Conservation (phyloP, 2,888 invertebrate species). For the Euclidia mi region DNA sequence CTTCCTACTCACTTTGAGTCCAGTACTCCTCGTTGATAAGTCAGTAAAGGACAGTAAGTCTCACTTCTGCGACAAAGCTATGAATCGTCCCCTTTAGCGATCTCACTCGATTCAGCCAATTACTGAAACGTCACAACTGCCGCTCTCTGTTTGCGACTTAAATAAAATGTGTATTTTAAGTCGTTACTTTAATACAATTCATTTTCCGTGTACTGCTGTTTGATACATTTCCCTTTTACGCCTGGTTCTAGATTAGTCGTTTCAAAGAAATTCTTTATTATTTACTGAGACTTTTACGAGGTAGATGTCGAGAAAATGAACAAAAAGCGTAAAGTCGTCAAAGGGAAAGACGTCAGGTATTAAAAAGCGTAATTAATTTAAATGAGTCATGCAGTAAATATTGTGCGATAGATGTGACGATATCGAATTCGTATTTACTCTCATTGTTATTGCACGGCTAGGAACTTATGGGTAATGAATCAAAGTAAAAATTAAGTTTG, state of each 20-base stretch:
- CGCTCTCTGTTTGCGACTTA: slow-evolving; percentile 22
- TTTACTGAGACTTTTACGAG: slow-evolving; percentile 25
- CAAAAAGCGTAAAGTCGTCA: slow-evolving; percentile 34
- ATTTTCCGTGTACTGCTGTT: slow-evolving; percentile 34
- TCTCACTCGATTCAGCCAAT: slow-evolving; percentile 61
- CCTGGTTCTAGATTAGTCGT: slow-evolving; percentile 44
- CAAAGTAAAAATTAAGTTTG: slow-evolving; percentile 1
- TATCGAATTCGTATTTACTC: too few relatives aligned
- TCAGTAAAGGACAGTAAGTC: slow-evolving; percentile 71
- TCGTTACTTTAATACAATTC: slow-evolving; percentile 33
- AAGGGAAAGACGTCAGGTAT: slow-evolving; percentile 24
- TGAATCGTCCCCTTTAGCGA: slow-evolving; percentile 71
- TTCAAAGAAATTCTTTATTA: slow-evolving; percentile 45
- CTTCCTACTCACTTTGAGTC: slow-evolving; percentile 60
- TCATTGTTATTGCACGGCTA: too few relatives aligned
- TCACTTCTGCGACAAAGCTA: slow-evolving; percentile 79
- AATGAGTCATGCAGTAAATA: slow-evolving; percentile 3
- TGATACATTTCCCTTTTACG: slow-evolving; percentile 38
- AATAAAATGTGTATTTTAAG: slow-evolving; percentile 23
- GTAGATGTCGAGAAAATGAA: slow-evolving; percentile 24
- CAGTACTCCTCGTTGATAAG: slow-evolving; percentile 56
- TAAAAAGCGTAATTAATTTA: slow-evolving; percentile 40
- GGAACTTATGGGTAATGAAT: background rate
- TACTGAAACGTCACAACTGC: slow-evolving; percentile 68
- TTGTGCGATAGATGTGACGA: too few relatives aligned